Evolutionary conservation across 2,888 invertebrate genomes (phyloP).

Genomic region (Clanis bilineata): DNA sequence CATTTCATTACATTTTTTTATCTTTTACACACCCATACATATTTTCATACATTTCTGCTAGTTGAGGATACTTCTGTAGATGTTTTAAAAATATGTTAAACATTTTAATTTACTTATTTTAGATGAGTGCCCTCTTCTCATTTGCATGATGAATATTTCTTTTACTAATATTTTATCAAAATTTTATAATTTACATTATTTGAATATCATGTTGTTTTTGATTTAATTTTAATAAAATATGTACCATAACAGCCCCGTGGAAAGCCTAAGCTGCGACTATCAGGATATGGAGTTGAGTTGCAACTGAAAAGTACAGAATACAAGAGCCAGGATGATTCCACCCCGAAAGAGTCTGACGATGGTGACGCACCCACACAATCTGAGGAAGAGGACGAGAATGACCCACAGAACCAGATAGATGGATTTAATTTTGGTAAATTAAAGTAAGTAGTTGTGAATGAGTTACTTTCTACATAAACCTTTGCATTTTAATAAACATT

Average conservation of each 20-base stretch:
- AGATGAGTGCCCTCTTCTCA: too few species aligned
- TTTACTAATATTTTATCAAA: too few species aligned
- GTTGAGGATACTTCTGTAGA: too few species aligned
- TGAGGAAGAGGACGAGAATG: slow-evolving; percentile 81
- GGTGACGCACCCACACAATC: slow-evolving; percentile 62
- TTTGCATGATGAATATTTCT: too few species aligned
- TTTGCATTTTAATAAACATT: too few species aligned
- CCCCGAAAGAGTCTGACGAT: slow-evolving; percentile 83
- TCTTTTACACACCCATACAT: too few species aligned
- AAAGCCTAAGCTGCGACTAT: slow-evolving; percentile 86
- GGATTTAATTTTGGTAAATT: slow-evolving; percentile 96
- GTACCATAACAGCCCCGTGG: slow-evolving; percentile 52
- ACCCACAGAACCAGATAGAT: slow-evolving; percentile 87
- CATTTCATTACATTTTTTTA: too few species aligned
- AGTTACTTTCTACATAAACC: background rate
- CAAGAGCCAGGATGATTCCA: slow-evolving; percentile 97
- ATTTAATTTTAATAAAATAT: background rate
- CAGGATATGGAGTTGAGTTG: slow-evolving; percentile 98
- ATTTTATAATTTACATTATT: background rate
- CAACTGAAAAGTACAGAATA: slow-evolving; percentile 99
- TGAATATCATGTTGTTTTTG: background rate
- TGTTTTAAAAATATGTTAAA: too few species aligned
- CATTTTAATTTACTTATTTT: too few species aligned
- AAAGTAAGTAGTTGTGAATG: slow-evolving; percentile 79
- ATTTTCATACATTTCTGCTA: too few species aligned